Evolutionary conservation across 2,113 vertebrate species (phyloP).

Genomic region (Corythaeola cristata): DNA sequence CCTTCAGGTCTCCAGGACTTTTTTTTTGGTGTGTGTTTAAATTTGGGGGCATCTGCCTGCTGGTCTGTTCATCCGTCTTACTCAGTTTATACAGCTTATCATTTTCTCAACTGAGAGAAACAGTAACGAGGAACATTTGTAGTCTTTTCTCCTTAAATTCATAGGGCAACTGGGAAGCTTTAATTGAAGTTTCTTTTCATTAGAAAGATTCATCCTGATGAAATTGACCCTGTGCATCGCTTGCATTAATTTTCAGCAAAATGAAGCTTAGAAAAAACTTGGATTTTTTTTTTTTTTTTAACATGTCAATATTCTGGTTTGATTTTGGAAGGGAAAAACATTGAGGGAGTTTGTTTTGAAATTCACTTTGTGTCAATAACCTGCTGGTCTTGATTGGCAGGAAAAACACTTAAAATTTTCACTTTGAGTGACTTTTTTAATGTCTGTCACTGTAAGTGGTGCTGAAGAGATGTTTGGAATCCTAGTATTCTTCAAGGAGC

Average conservation of each 20-base stretch:
- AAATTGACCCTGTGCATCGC: not conserved
- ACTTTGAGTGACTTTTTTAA: not conserved
- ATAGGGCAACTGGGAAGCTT: not conserved
- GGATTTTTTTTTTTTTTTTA: not conserved
- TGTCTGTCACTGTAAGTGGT: not conserved
- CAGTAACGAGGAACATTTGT: not conserved
- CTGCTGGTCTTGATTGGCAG: not conserved
- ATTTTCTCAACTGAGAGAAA: not conserved
- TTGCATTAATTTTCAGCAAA: not conserved
- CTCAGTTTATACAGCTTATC: not conserved
- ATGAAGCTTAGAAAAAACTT: not conserved
- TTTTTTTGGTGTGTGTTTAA: not conserved
- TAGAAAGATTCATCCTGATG: not conserved
- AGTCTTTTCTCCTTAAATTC: not conserved
- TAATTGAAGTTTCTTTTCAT: not conserved
- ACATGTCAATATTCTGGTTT: not conserved
- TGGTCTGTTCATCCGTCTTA: not conserved
- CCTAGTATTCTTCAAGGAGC: not conserved
- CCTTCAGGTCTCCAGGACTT: not conserved
- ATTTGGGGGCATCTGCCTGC: not conserved
- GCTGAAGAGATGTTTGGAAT: not conserved
- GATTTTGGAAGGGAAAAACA: not conserved
- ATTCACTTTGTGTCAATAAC: not conserved
- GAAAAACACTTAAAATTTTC: not conserved
- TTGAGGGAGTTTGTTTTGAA: not conserved